Evolutionary conservation across 1,140 invertebrate genomes (phyloP), one percentile per base, ranked within the genome.

Genomic region (Oryzaephilus surinamensis): DNA sequence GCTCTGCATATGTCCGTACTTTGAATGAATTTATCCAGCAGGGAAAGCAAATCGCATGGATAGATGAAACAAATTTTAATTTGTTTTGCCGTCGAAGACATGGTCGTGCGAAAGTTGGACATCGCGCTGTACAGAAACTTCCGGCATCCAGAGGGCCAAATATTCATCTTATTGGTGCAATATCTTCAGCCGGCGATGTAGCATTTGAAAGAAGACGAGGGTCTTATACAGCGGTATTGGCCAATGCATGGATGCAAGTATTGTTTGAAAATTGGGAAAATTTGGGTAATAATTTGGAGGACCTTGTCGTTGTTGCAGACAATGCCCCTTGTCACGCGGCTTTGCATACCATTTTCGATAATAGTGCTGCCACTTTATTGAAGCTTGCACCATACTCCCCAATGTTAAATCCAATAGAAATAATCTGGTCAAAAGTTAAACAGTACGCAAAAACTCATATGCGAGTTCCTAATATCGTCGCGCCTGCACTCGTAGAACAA

Each of bases 391-490:
- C 37, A 3, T 38, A 38, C 3, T 38, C 37, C 4, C 26, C 37
- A 16, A 38, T 38, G 37, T 17, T 38, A 4, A 32, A 38, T 11
- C 37, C 27, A 3, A 21, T 38, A 5, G 37, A 38, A 18, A 31
- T 2, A n/a, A 38, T 38, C 2, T 32, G 37, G 37, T 38, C 26
- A 17, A 38, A 38, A 38, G 20, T 32, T 13, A 38, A 38, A 32
- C 7, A 2, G 11, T 38, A 18, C 14, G 11, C 29, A 16, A 38
- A 38, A 13, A 23, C 16, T 8, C 14, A 38, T 21, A 11, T 32
- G n/a, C 12, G 28, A 10, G 29, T 38, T 16, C 37, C 37, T 7
- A 2, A 32, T n/a, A 18, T 38, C 10, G 26, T 5, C 5, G 6
- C 37, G 6, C 26, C 17, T n/a, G 37, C 4, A 27, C n/a, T 38